phyloP scores from a whole-genome alignment of 2,797 vertebrate genomes.

The Gadopsis bispinosus region DNA sequence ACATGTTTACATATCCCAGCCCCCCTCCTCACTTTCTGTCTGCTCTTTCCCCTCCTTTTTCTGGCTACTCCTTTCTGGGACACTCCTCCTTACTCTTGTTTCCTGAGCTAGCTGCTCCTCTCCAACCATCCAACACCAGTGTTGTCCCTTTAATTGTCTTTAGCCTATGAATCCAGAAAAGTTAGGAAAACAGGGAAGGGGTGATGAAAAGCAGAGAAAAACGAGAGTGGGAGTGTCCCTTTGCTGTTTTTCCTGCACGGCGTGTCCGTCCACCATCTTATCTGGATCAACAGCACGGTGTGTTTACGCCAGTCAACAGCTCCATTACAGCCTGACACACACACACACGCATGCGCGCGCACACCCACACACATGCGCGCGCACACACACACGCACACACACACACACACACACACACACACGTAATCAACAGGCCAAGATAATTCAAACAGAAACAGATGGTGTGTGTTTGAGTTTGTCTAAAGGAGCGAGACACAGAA shows the following conservation, averaged over 20 bases:
- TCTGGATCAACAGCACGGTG: not conserved
- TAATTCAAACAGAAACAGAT: constrained; percentile 56
- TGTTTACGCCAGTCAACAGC: constrained; percentile 30
- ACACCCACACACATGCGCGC: constrained; percentile 10
- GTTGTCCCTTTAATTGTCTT: not conserved
- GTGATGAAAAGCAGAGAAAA: not conserved
- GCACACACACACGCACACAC: constrained; percentile 36
- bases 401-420: constrained; percentile 15
- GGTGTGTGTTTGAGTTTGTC: constrained; percentile 43
- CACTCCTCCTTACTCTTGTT: constrained; percentile 25
- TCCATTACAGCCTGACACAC: constrained; percentile 31
- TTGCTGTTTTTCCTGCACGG: not conserved
- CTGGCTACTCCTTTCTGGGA: constrained; percentile 20
- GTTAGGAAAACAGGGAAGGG: not conserved
- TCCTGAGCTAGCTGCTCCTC: constrained; percentile 3
- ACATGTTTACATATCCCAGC: constrained; percentile 67
- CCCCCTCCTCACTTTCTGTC: constrained; percentile 33
- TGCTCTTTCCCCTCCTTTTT: constrained; percentile 45
- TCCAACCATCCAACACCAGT: not conserved
- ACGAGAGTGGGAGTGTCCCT: not conserved
- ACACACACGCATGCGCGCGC: not conserved
- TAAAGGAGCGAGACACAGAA: not conserved
- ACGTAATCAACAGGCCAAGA: constrained; percentile 29
- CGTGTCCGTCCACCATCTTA: not conserved
- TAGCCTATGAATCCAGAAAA: not conserved